Evolutionary conservation across 1,140 invertebrate genomes (phyloP), one percentile per base, ranked within the genome.

Genomic region (Pomacea maculata): DNA sequence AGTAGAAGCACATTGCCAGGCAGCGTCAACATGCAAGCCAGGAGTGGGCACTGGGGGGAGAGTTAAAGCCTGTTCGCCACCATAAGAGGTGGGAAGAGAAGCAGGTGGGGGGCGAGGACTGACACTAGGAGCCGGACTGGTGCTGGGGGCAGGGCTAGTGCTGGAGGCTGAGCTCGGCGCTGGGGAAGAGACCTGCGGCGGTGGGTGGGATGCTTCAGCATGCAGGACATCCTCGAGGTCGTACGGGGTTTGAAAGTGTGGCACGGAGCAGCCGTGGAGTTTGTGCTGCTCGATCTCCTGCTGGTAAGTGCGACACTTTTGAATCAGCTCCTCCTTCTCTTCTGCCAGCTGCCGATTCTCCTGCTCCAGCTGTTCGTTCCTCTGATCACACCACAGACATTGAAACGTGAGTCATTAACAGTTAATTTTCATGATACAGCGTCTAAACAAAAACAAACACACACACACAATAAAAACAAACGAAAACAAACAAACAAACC

Each of bases 261-360:
- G 77, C 34, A 78, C 21, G 15, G 29, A n/a, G 67, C 77, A 78
- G 19, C 77, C 77, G 1, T 78, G 64, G 5, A 70, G 21, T 65
- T 57, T 70, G 65, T 78, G 77, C 67, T 78, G 77, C 67, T 78
- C 45, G 65, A 78, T 78, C 54, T 78, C 77, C 8, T 29, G 5
- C 65, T 78, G 65, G 67, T 78, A 78, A n/a, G 57, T 54, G 25
- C 21, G 67, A 54, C 77, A 78, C 52, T 78, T 68, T 17, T n/a
- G 19, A 45, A 78, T 70, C 52, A 78, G 65, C 25, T 78, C 67
- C 54, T 78, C 52, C 15, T 65, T 34, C 77, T 78, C 34, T 34
- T 70, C 25, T 14, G 54, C 45, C 34, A 78, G 67, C 17, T 70
- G n/a, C 17, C 65, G 57, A 65, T 78, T 78, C 29, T 78, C 76